A percentile compares a stretch with the other conserved stretches of the same genome.
Conservation (phyloP, 2,888 invertebrate genomes). For the Stratiomys singularior region DNA sequence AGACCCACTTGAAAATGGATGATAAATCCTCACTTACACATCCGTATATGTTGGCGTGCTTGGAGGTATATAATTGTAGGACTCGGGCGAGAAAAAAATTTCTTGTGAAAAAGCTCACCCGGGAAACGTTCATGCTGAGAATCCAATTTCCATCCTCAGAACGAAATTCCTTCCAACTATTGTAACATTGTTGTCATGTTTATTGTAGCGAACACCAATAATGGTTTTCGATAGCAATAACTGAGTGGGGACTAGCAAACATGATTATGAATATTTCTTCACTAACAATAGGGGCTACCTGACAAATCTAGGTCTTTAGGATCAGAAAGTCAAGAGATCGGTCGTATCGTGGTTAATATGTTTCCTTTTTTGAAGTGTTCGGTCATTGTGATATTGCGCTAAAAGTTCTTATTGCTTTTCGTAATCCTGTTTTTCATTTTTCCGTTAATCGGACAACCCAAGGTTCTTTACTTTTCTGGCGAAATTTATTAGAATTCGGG, state of each 20-base stretch:
- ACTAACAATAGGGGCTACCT: neutral
- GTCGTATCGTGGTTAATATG: too few species aligned
- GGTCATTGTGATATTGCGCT: too few species aligned
- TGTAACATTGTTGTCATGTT: neutral
- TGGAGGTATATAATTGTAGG: neutral
- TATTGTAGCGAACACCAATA: neutral
- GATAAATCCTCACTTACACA: too few species aligned
- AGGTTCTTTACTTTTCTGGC: too few species aligned
- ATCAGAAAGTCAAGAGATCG: neutral
- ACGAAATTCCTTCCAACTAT: neutral
- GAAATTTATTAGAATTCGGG: too few species aligned
- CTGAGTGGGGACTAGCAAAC: neutral
- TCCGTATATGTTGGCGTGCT: too few species aligned
- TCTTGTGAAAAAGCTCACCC: neutral
- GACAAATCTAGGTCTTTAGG: neutral
- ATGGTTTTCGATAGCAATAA: neutral
- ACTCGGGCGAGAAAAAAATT: neutral
- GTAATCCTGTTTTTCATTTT: too few species aligned
- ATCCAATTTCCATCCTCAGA: conserved; percentile 17
- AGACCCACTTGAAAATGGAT: neutral
- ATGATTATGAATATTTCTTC: neutral
- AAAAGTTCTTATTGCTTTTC: too few species aligned
- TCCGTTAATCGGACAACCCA: too few species aligned
- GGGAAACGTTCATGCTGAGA: conserved; percentile 6
- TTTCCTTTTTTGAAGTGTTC: too few species aligned